Base-by-base conservation (phyloP, 1,140 invertebrate species). In the Calosoma granatense region DNA sequence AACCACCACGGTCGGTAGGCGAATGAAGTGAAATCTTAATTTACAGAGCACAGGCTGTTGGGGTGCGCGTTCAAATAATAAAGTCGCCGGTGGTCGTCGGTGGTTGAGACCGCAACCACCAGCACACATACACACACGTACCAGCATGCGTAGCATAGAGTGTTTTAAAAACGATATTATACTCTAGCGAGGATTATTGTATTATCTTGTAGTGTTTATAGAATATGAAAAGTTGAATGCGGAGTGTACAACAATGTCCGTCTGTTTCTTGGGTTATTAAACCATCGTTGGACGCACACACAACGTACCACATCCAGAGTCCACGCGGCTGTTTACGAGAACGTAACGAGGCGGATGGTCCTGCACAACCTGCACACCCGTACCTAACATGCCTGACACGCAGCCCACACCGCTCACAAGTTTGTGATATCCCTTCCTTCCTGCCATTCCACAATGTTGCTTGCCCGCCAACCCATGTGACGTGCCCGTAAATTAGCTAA, bases 401-500 rank as follows among this genome's bases (percentile, higher is more conserved):
- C 9, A 9, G 41, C 9, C 9, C 41, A 17, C 9, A 9, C 4
- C 9, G 15, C 41, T 12, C 41, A 17, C 9, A 4, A 30, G 14
- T 30, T 6, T 14, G 6, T 4, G 4, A 6, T 30, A 6, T 14
- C 26, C 26, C 26, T 4, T 30, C 6, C 14, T 6, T 14, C 26
- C 26, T 30, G 4, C 14, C 14, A 4, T 30, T 30, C 26, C 26
- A 14, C 14, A 4, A 6, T 30, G 26, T 14, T 6, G 4, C 6
- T 30, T 30, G 26, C 26, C 26, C 26, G 26, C 26, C 26, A 30
- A 14, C 6, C 26, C 26, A 30, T 65, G 65, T 70, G 70, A 70
- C 69, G 67, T 47, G 62, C 61, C 61, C 67, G 67, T 72, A 72
- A 72, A 72, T 72, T 72, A 72, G 67, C 67, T 70, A 59, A 20